Conservation (phyloP, 2,888 invertebrate species). For the Calliphora vomitoria region DNA sequence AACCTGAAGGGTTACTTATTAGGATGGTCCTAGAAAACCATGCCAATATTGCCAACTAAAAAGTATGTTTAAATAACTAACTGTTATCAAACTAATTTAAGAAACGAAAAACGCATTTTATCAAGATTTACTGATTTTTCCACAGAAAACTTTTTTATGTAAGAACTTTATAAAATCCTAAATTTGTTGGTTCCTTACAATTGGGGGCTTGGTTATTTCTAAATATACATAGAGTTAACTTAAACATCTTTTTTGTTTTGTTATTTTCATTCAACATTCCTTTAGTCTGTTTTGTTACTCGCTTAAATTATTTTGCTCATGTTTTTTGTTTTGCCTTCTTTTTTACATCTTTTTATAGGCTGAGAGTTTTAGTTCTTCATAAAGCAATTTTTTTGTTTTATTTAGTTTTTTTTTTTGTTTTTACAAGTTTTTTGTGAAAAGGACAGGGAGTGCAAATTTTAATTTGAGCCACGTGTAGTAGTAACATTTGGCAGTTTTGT, state of each 20-base stretch:
- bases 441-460: neutral
- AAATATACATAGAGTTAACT: neutral
- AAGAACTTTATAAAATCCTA: too few species aligned
- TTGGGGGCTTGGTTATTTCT: neutral
- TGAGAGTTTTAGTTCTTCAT: conserved; percentile 1
- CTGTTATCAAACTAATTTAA: too few species aligned
- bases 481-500: conserved; percentile 36
- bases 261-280: neutral
- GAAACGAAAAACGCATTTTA: too few species aligned
- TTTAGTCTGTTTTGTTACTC: neutral
- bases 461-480: conserved; percentile 31
- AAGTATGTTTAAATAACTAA: too few species aligned
- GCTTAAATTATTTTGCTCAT: neutral
- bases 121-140: too few species aligned
- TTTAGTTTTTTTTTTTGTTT: conserved; percentile 8
- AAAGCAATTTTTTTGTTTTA: neutral
- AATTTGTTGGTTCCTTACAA: too few species aligned
- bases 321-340: neutral
- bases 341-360: conserved; percentile 24
- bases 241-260: neutral
- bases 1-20: too few species aligned
- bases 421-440: neutral
- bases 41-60: too few species aligned
- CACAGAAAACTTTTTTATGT: too few species aligned
- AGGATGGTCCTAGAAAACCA: too few species aligned